These are phyloP conservation scores for Amblyraja radiata DNA, from an alignment of 2,797 vertebrate species.

Conservation along the genomic window DNA sequence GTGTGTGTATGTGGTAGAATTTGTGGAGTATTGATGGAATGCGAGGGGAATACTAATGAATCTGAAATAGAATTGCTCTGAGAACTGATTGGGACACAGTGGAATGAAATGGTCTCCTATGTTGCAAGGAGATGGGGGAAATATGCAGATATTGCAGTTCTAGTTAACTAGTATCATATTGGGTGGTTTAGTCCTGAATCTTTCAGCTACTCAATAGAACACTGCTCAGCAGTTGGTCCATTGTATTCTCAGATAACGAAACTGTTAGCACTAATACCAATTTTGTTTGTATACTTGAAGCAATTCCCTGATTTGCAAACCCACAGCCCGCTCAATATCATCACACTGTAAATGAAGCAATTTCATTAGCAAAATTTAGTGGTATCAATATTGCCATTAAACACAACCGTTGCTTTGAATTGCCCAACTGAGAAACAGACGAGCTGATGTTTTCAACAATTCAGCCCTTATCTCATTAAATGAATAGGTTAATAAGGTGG, in stretches of 20 bases:
- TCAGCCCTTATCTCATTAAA: not conserved
- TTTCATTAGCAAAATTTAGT: slow-evolving; percentile 23
- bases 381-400: slow-evolving; percentile 2
- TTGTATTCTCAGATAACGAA: slow-evolving; percentile 24
- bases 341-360: slow-evolving; percentile 6
- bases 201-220: not conserved
- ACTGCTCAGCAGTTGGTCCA: slow-evolving; percentile 23
- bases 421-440: not conserved
- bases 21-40: no score
- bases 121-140: no score
- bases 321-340: slow-evolving; percentile 13
- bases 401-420: not conserved
- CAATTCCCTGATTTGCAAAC: not conserved
- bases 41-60: no score
- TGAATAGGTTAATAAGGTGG: not conserved
- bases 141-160: not conserved
- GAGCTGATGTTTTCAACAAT: not conserved
- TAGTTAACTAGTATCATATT: not conserved
- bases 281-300: slow-evolving; percentile 2
- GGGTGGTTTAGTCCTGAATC: not conserved
- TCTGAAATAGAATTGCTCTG: no score
- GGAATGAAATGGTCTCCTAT: not conserved
- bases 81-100: no score
- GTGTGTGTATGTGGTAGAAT: no score
- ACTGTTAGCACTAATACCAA: not conserved